Base-by-base conservation (phyloP, 2,797 vertebrate genomes). In the Aphelocoma californica region DNA sequence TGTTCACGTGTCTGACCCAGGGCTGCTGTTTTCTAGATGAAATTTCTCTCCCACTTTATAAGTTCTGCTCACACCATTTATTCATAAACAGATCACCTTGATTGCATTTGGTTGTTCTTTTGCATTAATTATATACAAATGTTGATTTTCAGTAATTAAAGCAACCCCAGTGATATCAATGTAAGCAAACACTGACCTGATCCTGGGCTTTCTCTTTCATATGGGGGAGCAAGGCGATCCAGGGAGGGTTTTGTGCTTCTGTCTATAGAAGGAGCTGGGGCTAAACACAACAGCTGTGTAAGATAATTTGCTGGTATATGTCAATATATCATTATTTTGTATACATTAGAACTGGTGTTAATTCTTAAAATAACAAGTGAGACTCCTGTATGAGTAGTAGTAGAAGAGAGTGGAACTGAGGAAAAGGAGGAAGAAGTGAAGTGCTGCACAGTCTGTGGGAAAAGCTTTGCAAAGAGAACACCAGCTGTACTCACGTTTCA, bases 221-320 rank as follows among this genome's bases (percentile, higher is more conserved):
- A 96, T 0, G 96, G 83, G 10, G 95, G 96, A 90, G 92, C 86
- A 5, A 96, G 90, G 25, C 97, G 97, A 64, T 98, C 98, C 38
- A 98, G 95, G 17, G 97, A 21, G 16, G 98, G 98, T 60, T 99
- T 99, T 25, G 97, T 98, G 90, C 97, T 98, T 96, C 98, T 98
- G 96, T 99, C 98, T 66, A 98, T 96, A 6, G 97, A 97, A 92
- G 98, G 98, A 73, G 98, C 91, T 42, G 96, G 87, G 26, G 97
- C 97, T 98, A 75, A 95, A 95, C 25, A 83, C 40, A 95, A 89
- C 69, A 91, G 45, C 8, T 66, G 14, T 20, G 74, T 96, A 7
- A 96, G 88, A 74, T 24, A 20, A 44, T 38, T 44, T 56, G 34
- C 65, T 81, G 12, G 4, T 50, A 11, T 5, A 69, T 17, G 12